phyloP scores from a whole-genome alignment of 2,888 invertebrate species.

The Scrobipalpa atriplicella region DNA sequence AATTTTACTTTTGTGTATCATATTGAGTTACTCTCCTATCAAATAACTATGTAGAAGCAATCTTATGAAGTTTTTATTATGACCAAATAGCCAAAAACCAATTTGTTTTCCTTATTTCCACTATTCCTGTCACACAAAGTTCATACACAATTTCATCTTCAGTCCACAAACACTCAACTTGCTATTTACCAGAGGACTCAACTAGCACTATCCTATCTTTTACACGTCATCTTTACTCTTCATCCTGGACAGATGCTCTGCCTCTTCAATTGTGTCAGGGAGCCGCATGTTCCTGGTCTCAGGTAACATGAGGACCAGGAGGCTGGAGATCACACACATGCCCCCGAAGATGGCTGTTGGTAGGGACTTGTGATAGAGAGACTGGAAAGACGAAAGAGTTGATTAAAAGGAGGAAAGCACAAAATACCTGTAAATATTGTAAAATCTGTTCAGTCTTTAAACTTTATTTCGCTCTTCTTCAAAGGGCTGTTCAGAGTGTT shows the following conservation, averaged over 20 bases:
- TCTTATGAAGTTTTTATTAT: too few species aligned
- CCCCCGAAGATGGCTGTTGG: conserved; percentile 85
- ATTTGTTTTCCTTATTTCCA: too few species aligned
- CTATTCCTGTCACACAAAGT: too few species aligned
- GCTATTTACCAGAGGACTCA: neutral
- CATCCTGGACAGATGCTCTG: conserved; percentile 76
- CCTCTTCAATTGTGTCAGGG: conserved; percentile 87
- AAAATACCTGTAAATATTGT: too few species aligned
- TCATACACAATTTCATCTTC: too few species aligned
- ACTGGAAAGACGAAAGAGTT: conserved; percentile 49
- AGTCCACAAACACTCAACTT: too few species aligned
- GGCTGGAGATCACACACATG: conserved; percentile 83
- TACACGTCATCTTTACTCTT: conserved; percentile 46
- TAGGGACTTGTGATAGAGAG: conserved; percentile 73
- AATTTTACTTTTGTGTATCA: too few species aligned
- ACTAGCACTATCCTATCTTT: neutral
- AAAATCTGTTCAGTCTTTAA: too few species aligned
- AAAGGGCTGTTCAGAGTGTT: neutral
- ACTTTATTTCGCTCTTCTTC: neutral
- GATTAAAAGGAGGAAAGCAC: neutral
- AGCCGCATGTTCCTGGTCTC: conserved; percentile 86
- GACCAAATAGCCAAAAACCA: too few species aligned
- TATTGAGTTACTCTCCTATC: too few species aligned
- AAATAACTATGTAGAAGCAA: too few species aligned
- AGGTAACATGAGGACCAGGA: conserved; percentile 85